Base-by-base conservation (phyloP, 2,797 vertebrate genomes). In the Argyrosomus regius region DNA sequence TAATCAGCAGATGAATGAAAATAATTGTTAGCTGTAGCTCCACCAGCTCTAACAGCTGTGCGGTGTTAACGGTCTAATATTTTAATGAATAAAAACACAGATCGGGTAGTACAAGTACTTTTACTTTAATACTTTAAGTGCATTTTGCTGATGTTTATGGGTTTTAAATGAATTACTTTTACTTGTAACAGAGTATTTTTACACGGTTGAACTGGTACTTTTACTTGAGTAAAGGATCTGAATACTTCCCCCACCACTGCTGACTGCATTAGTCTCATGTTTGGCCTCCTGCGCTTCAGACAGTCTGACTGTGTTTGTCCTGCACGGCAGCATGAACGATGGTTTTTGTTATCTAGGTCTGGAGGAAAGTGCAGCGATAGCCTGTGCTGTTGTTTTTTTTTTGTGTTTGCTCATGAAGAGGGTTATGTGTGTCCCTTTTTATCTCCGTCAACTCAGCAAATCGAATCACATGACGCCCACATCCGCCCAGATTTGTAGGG, bases 381-480 rank as follows among this genome's bases (percentile, higher is more conserved):
- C 57, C 43, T 71, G 9, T 62, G 43, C 64, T 46, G 20, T 72
- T 39, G 8, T 66, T 69, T 13, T 18, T 65, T 48, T 54, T 16
- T 1, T 35, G 1, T 68, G 69, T 81, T 83, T 62, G 70, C 75
- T 87, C 69, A 57, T 46, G 59, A 73, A 77, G 81, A 84, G 73
- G 72, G 81, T 87, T 86, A 70, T 52, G 71, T 77, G 24, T 75
- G 70, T 31, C 64, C 72, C 72, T 84, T 82, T 85, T 78, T 69
- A 65, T 90, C 80, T 73, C 70, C 49, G 83, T 82, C 84, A 82
- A 85, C 89, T 86, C 81, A 78, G 89, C 89, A 88, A 90, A 94
- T 90, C 61, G 49, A 88, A 90, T 92, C 91, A 75, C 86, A 88
- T 77, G 86, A 93, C 78, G 70, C 93, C 92, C 92, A 94, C 93